phyloP scores from a whole-genome alignment of 2,888 invertebrate genomes.

The Leucoptera coffeella region DNA sequence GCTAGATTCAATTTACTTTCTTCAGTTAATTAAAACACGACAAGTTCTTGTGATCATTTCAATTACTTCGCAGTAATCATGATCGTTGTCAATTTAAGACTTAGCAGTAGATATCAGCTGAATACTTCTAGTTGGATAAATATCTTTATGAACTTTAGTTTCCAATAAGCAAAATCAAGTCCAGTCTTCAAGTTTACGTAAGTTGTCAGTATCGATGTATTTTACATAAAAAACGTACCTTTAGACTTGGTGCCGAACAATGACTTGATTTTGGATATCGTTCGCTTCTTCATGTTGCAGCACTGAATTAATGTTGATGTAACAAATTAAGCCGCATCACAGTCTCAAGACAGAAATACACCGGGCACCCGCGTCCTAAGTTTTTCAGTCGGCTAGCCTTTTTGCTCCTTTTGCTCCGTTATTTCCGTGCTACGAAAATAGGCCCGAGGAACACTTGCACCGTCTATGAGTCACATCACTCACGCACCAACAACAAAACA shows the following conservation, averaged over 20 bases:
- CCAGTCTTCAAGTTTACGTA: neutral
- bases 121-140: too few species aligned
- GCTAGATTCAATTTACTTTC: too few species aligned
- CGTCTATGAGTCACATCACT: conserved; percentile 34
- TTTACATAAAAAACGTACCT: conserved; percentile 14
- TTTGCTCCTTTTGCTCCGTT: conserved; percentile 52
- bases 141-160: too few species aligned
- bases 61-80: too few species aligned
- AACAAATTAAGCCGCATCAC: conserved; percentile 21
- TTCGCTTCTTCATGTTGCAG: conserved; percentile 39
- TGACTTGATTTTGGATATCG: conserved; percentile 39
- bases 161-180: too few species aligned
- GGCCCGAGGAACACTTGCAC: conserved; percentile 43
- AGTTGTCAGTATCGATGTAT: neutral
- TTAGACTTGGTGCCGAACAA: conserved; percentile 34
- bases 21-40: too few species aligned
- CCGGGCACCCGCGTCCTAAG: conserved; percentile 40
- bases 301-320: conserved; percentile 2
- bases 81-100: too few species aligned
- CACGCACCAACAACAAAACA: conserved; percentile 12
- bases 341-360: conserved; percentile 41
- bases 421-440: conserved; percentile 54
- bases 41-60: too few species aligned
- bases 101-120: too few species aligned
- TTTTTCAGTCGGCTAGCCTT: conserved; percentile 42